These are phyloP conservation scores for Lates japonicus DNA, from an alignment of 2,797 vertebrate genomes.

Conservation along the genomic window DNA sequence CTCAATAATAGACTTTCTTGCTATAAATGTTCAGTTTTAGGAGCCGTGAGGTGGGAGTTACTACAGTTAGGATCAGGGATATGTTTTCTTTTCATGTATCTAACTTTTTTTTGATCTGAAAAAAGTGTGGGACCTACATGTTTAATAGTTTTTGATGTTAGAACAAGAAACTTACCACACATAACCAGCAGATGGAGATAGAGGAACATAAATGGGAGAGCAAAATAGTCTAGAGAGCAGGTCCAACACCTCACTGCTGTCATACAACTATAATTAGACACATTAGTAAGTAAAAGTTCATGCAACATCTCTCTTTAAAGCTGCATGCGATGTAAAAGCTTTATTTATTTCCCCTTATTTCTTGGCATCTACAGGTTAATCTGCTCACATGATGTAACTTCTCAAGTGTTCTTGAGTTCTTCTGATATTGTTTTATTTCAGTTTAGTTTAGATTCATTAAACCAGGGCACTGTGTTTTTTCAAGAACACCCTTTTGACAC, in stretches of 20 bases:
- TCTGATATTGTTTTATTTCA: background rate
- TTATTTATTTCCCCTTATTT: background rate
- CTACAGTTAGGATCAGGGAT: background rate
- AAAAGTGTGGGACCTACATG: background rate
- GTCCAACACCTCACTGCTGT: background rate
- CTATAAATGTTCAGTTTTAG: background rate
- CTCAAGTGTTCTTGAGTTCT: background rate
- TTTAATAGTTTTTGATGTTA: background rate
- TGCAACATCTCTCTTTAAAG: constrained; percentile 5
- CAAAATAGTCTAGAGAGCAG: background rate
- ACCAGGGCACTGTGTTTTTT: background rate
- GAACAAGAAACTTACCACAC: background rate
- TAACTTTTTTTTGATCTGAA: too few relatives aligned
- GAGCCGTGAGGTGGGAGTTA: background rate
- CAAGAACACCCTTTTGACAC: background rate
- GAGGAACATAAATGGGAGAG: constrained; percentile 23
- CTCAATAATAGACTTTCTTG: background rate
- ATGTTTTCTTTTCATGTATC: background rate
- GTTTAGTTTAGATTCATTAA: background rate
- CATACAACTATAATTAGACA: background rate
- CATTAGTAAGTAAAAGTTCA: background rate
- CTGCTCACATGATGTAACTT: background rate
- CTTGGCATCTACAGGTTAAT: background rate
- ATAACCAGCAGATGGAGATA: constrained; percentile 69
- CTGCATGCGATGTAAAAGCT: background rate